These are phyloP conservation scores for Cromileptes altivelis DNA, from an alignment of 2,113 vertebrate species.

Conservation along the genomic window DNA sequence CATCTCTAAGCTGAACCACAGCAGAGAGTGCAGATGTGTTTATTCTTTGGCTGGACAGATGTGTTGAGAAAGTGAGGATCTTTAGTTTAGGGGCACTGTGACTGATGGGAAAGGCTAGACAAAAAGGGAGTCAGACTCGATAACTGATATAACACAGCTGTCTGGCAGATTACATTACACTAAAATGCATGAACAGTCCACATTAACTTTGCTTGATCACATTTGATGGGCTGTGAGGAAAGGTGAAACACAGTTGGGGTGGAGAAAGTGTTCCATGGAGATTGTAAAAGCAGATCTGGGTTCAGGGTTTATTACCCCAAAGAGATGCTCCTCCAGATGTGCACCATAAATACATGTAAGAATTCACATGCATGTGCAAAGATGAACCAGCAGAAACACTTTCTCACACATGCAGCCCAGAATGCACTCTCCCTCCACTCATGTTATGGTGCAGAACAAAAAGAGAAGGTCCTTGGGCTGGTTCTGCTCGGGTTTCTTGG, in stretches of 20 bases:
- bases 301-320: constrained; percentile 8
- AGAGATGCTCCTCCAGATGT: constrained; percentile 58
- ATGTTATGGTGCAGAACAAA: neutral
- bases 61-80: constrained; percentile 38
- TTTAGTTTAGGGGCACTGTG: constrained; percentile 46
- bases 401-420: constrained; percentile 3
- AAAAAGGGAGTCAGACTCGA: constrained; percentile 32
- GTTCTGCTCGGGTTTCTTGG: too few relatives aligned
- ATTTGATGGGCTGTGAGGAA: constrained; percentile 48
- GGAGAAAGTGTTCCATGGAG: constrained; percentile 12
- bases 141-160: constrained; percentile 69
- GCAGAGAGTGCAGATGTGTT: constrained; percentile 51
- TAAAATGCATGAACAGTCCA: constrained; percentile 23
- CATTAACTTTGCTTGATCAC: constrained; percentile 23
- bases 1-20: constrained; percentile 12
- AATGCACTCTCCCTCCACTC: neutral
- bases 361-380: neutral
- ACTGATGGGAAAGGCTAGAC: constrained; percentile 11
- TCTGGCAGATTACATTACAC: constrained; percentile 44
- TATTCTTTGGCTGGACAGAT: constrained; percentile 59
- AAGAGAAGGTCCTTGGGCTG: too few relatives aligned
- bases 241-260: constrained; percentile 29
- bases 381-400: constrained; percentile 9
- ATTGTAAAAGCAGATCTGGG: constrained; percentile 26
- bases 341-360: constrained; percentile 20